A percentile compares a stretch with the other conserved stretches of the same genome.
Evolutionary conservation across 2,797 vertebrate genomes (phyloP).

Genomic region (Acanthornis magna): DNA sequence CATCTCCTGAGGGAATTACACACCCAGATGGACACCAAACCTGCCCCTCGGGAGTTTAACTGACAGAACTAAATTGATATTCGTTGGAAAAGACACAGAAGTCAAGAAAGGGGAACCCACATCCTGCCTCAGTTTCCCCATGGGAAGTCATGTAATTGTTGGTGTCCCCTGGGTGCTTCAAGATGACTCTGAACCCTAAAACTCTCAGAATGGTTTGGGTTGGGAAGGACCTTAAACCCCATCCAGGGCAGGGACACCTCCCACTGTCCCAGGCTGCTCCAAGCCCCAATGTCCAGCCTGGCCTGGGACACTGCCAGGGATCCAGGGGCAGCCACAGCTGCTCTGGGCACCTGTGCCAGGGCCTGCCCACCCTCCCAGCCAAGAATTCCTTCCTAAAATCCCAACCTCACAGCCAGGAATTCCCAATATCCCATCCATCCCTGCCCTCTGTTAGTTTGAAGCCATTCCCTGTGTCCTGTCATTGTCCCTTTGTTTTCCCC

Average conservation of each 20-base stretch:
- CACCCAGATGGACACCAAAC: not conserved
- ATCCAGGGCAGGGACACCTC: not conserved
- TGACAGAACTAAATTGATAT: rapidly evolving
- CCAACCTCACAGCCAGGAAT: not conserved
- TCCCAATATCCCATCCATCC: rapidly evolving
- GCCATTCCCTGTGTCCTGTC: not conserved
- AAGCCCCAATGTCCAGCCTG: not conserved
- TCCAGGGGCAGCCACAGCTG: not conserved
- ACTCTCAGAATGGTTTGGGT: not conserved
- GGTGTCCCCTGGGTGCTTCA: no score
- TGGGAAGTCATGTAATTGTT: rapidly evolving
- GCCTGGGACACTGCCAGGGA: not conserved
- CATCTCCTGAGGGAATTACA: not conserved
- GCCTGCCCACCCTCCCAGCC: not conserved
- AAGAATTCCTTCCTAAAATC: not conserved
- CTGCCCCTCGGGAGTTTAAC: not conserved
- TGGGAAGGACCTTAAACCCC: not conserved
- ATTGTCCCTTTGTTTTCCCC: not conserved
- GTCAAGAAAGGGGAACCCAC: no score
- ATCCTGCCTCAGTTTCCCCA: not conserved
- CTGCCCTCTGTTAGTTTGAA: rapidly evolving
- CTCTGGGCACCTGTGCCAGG: not conserved
- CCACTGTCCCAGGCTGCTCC: not conserved
- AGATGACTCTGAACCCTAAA: no score
- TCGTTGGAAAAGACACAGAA: not conserved